Base-by-base conservation (phyloP, 2,797 vertebrate species). In the Zalophus californianus region DNA sequence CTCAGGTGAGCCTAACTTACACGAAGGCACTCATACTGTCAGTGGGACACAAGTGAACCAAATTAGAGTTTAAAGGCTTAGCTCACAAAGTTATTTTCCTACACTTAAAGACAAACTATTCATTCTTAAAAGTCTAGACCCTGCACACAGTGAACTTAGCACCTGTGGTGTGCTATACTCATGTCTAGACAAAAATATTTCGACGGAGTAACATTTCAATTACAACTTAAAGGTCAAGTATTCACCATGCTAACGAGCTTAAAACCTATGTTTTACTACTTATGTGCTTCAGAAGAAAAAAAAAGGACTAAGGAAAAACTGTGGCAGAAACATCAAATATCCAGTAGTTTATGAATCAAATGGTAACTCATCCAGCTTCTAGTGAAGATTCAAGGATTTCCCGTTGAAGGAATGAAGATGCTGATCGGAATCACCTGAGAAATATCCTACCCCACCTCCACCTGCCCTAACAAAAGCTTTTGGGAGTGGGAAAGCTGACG, bases 121-220 rank as follows among this genome's bases (percentile, higher is more conserved):
- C 27, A 35, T 56, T 82, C 35, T 70, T 84, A 93, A 90, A 84
- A 50, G 62, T 48, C 27, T 89, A 35, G 56, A n/a, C 20, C 20
- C 20, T 12, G 13, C n/a, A 75, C 58, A 86, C 41, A 72, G 7
- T 56, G 7, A 64, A 41, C 48, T 62, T 56, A 79, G 25, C 3
- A 68, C 11, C 2, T 38, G 25, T 48, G 1, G 15, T 20, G 1
- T 86, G 10, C 9, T 38, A 73, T 25, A 80, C 32, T 94, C 38
- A 83, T 9, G 8, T 84, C 83, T 68, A 94, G n/a, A 88, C 44
- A 85, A 73, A 94, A 94, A 21, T 23, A 56, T 84, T 87, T 84
- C n/a, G 79, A 87, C 12, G 60, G 62, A 78, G n/a, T 44, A 52
- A 56, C 32, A 82, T 48, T 70, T 41, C 35, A 80, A 62, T 18